Conservation (phyloP, 1,140 invertebrate species). For the Pygmarrhopalites habei region DNA sequence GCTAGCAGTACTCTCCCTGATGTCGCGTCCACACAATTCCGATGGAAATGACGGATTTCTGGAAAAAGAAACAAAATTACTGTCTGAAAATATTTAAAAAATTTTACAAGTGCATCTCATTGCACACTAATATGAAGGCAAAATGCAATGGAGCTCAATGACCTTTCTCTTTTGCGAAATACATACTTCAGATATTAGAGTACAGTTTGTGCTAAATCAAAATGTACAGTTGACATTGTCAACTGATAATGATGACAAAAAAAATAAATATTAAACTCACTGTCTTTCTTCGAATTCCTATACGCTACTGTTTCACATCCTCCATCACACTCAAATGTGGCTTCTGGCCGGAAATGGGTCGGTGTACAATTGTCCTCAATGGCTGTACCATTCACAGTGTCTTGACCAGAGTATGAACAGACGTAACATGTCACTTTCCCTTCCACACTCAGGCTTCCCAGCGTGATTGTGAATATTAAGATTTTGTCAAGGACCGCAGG, state of each 20-base stretch:
- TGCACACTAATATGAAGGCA: too few relatives aligned
- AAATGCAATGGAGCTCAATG: too few relatives aligned
- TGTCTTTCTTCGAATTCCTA: slow-evolving; percentile 24
- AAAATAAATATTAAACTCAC: slow-evolving; percentile 21
- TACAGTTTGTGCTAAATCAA: too few relatives aligned
- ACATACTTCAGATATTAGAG: too few relatives aligned
- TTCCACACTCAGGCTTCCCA: neutral
- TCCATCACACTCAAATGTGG: slow-evolving; percentile 16
- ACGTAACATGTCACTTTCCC: slow-evolving; percentile 28
- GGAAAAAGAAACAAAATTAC: neutral
- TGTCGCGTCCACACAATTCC: slow-evolving; percentile 23
- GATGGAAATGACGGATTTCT: slow-evolving; percentile 28
- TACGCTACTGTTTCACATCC: slow-evolving; percentile 32
- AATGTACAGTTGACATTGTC: too few relatives aligned
- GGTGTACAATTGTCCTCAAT: slow-evolving; percentile 19
- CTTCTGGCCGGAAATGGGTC: slow-evolving; percentile 20
- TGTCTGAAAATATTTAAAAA: too few relatives aligned
- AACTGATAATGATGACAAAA: too few relatives aligned
- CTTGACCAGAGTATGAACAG: slow-evolving; percentile 22
- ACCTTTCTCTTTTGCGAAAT: too few relatives aligned
- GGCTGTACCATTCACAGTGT: neutral
- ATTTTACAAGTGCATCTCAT: too few relatives aligned
- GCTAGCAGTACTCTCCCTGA: neutral
- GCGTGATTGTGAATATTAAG: neutral
- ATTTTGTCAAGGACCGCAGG: too few relatives aligned